Conservation (phyloP, 2,797 vertebrate genomes). For the Lepus oiostolus region DNA sequence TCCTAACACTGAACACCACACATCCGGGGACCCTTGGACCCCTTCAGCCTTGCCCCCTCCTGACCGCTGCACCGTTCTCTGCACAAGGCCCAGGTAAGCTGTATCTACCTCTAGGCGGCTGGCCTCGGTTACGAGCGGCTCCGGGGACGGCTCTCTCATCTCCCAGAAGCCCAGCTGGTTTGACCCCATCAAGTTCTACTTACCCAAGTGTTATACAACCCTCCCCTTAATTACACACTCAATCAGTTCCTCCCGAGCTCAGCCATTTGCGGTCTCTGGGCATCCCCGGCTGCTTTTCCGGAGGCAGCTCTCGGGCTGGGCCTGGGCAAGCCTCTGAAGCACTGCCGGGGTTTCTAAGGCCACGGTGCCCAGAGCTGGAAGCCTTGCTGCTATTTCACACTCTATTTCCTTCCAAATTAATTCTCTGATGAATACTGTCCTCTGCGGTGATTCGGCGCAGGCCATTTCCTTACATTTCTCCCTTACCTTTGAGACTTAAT, state of each 20-base stretch:
- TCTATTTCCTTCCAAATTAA: conserved; percentile 81
- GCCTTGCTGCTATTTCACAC: conserved; percentile 77
- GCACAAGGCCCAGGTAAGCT: conserved; percentile 11
- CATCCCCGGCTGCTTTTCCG: conserved; percentile 35
- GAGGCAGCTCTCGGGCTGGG: conserved; percentile 38
- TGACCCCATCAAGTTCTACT: conserved; percentile 81
- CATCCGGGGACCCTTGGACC: not conserved
- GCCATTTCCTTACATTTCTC: conserved; percentile 65
- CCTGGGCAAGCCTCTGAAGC: conserved; percentile 47
- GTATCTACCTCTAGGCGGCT: not conserved
- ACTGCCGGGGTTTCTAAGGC: conserved; percentile 61
- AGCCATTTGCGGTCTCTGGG: conserved; percentile 77
- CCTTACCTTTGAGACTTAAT: conserved; percentile 66
- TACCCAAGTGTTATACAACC: conserved; percentile 70
- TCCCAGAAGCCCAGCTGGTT: conserved; percentile 75
- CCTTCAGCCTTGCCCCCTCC: not conserved
- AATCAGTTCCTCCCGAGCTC: conserved; percentile 76
- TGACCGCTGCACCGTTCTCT: not conserved
- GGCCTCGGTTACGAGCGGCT: conserved; percentile 40
- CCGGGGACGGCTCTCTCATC: conserved; percentile 42
- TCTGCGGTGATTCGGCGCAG: conserved; percentile 59
- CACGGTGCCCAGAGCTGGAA: conserved; percentile 57
- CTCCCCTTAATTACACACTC: conserved; percentile 83
- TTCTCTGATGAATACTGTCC: conserved; percentile 79
- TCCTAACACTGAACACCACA: not conserved